Evolutionary conservation across 1,140 invertebrate species (phyloP).

Genomic region (Trichonephila clavipes): DNA sequence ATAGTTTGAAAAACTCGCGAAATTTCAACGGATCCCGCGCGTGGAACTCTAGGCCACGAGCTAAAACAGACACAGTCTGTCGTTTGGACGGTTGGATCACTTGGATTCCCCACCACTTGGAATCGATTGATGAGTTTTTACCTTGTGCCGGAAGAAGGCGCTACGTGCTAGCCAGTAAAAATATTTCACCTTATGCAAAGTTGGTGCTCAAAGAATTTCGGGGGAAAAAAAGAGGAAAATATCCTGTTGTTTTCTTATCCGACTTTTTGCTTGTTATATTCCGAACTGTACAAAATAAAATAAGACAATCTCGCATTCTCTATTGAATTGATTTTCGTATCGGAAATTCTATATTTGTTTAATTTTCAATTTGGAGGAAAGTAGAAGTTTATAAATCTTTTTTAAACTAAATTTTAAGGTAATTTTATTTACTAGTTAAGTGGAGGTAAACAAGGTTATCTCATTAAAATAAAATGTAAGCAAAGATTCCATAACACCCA

Average conservation of each 20-base stretch:
- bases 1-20: constrained; percentile 9
- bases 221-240: background rate
- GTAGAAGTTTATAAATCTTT: background rate
- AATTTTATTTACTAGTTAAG: too few relatives aligned
- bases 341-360: background rate
- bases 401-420: background rate
- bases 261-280: background rate
- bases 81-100: constrained; percentile 35
- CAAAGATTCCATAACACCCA: too few relatives aligned
- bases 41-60: background rate
- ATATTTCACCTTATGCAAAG: constrained; percentile 71
- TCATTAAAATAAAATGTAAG: too few relatives aligned
- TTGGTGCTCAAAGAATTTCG: background rate
- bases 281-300: background rate
- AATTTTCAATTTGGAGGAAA: background rate
- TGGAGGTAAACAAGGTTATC: too few relatives aligned
- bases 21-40: background rate
- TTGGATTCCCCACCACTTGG: constrained; percentile 56
- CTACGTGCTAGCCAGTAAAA: constrained; percentile 39
- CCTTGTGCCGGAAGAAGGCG: constrained; percentile 34
- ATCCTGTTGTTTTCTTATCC: background rate
- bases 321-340: background rate
- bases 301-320: background rate
- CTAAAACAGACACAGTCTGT: constrained; percentile 70
- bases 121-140: constrained; percentile 66